Conservation (phyloP, 2,113 vertebrate species). For the Gallinago undulata region DNA sequence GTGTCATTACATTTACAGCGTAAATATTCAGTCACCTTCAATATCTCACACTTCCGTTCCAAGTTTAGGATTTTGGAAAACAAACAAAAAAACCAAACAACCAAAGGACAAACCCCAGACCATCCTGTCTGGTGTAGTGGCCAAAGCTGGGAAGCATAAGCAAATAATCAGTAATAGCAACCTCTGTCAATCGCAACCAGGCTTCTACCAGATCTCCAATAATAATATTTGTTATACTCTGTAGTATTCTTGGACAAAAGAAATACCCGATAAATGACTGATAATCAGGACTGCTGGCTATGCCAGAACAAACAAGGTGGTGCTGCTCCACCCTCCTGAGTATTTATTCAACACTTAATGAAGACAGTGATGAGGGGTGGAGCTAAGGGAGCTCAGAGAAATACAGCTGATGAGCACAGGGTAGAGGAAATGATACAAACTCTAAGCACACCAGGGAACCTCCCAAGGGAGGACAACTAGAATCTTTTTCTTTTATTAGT, state of each 20-base stretch:
- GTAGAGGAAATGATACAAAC: background rate
- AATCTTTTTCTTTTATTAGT: background rate
- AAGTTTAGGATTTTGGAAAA: background rate
- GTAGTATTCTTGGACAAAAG: background rate
- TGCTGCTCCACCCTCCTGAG: background rate
- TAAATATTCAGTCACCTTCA: background rate
- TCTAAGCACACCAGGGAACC: background rate
- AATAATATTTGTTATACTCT: background rate
- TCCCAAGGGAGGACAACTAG: background rate
- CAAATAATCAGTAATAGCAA: background rate
- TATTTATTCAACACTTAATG: background rate
- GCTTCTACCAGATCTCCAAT: background rate
- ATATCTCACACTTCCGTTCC: background rate
- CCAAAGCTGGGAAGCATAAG: background rate
- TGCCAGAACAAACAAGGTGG: background rate
- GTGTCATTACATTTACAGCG: background rate
- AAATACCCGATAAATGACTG: background rate
- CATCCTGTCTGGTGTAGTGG: background rate
- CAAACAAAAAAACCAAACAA: background rate
- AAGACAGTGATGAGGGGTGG: background rate
- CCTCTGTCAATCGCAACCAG: background rate
- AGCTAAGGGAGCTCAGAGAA: background rate
- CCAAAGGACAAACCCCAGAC: background rate
- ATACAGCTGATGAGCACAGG: background rate
- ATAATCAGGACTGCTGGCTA: background rate